Conservation (phyloP, 2,113 vertebrate species). For the Myiozetetes cayanensis region DNA sequence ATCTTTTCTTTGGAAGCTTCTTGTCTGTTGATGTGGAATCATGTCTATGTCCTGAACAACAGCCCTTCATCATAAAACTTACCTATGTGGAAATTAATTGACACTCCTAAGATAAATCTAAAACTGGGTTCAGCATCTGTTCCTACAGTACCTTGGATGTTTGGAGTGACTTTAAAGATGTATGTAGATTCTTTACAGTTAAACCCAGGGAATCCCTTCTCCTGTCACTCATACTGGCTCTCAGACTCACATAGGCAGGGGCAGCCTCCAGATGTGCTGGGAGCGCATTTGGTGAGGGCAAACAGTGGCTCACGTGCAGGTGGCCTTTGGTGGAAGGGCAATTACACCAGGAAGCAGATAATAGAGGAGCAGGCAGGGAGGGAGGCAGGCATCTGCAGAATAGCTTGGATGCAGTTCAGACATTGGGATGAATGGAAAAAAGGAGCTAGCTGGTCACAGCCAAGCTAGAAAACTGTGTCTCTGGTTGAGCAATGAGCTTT, state of each 20-base stretch:
- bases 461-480: background rate
- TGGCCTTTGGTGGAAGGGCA: background rate
- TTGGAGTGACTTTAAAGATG: background rate
- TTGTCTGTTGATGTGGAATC: background rate
- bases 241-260: background rate
- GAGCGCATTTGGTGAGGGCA: background rate
- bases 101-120: background rate
- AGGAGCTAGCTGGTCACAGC: background rate
- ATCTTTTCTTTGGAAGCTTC: background rate
- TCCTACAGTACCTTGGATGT: background rate
- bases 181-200: background rate
- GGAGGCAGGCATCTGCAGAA: background rate
- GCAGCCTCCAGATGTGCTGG: background rate
- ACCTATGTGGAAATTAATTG: background rate
- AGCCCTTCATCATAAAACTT: background rate
- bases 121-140: background rate
- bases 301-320: rapidly evolving
- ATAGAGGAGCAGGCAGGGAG: background rate
- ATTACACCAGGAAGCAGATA: background rate
- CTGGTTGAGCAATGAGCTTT: background rate
- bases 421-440: background rate
- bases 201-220: background rate
- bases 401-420: background rate
- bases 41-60: background rate
- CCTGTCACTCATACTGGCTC: background rate